Conservation (phyloP, 2,113 vertebrate genomes). For the Phainopepla nitens region DNA sequence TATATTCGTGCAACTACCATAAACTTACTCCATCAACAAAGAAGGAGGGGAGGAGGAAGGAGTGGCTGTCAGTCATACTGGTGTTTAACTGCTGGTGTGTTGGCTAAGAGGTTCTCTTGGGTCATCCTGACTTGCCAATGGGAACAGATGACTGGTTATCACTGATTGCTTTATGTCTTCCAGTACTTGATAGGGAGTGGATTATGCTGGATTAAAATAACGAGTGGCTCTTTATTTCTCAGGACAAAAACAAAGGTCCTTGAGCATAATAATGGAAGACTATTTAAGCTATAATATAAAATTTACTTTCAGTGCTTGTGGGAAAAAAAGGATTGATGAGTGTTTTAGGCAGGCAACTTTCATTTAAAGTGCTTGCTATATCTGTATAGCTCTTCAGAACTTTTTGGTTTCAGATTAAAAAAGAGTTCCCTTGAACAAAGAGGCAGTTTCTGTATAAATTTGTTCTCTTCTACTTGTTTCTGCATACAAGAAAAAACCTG, state of each 20-base stretch:
- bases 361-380: not conserved
- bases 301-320: not conserved
- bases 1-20: not conserved
- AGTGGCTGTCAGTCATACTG: not conserved
- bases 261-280: not conserved
- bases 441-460: not conserved
- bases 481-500: fast-evolving
- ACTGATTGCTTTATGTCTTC: not conserved
- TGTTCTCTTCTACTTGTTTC: not conserved
- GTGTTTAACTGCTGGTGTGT: not conserved
- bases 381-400: not conserved
- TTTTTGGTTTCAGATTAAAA: not conserved
- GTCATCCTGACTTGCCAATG: not conserved
- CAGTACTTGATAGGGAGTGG: not conserved
- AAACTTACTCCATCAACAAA: not conserved
- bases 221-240: not conserved
- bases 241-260: not conserved
- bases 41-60: not conserved
- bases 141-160: not conserved
- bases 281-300: not conserved
- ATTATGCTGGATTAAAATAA: not conserved
- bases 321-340: not conserved
- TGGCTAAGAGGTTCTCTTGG: not conserved
- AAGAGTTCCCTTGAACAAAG: not conserved
- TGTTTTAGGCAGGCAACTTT: not conserved